A percentile compares a stretch with the other conserved stretches of the same genome.
These are phyloP conservation scores for Pterobdella sp. DNA, from an alignment of 2,888 invertebrate genomes.

Conservation along the genomic window DNA sequence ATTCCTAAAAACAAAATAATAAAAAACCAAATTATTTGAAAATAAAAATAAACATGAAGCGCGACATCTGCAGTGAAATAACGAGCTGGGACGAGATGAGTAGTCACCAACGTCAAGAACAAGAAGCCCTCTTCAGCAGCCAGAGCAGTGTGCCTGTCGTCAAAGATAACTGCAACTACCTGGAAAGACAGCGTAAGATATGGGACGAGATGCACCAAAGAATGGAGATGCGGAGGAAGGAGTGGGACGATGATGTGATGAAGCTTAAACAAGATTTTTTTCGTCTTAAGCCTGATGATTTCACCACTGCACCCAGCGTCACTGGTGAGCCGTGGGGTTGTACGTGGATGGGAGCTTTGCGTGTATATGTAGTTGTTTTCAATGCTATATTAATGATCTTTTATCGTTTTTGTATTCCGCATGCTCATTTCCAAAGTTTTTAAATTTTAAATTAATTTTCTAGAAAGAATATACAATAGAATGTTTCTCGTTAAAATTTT, in stretches of 20 bases:
- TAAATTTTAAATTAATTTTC: too few relatives aligned
- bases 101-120: constrained; percentile 24
- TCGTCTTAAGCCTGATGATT: constrained; percentile 46
- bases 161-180: constrained; percentile 40
- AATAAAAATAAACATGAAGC: neutral
- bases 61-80: constrained; percentile 15
- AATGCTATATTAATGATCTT: too few relatives aligned
- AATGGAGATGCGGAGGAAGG: constrained; percentile 36
- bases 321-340: constrained; percentile 33
- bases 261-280: constrained; percentile 49
- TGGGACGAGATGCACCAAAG: constrained; percentile 41
- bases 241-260: constrained; percentile 40
- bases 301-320: constrained; percentile 4
- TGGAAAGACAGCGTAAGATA: constrained; percentile 47
- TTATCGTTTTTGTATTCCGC: too few relatives aligned
- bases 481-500: too few relatives aligned
- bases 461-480: too few relatives aligned
- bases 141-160: constrained; percentile 48
- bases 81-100: constrained; percentile 22
- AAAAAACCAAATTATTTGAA: neutral
- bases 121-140: constrained; percentile 45
- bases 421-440: too few relatives aligned
- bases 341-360: too few relatives aligned
- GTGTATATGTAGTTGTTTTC: too few relatives aligned
- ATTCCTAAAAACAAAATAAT: too few relatives aligned